phyloP scores from a whole-genome alignment of 2,113 vertebrate species.

The Ranitomeya imitator region DNA sequence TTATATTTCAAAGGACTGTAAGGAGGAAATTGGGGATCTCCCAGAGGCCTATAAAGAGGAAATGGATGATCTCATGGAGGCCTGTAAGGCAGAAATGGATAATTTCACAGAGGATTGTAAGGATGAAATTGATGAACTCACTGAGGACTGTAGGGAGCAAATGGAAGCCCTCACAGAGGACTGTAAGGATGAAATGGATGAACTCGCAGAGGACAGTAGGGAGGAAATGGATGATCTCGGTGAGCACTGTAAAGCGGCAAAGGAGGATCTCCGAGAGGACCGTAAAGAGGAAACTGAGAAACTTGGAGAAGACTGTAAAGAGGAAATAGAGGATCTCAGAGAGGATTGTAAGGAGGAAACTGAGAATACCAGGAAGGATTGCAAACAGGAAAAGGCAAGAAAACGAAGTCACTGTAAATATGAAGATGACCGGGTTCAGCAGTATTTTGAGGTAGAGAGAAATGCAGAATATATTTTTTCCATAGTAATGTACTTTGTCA shows the following conservation, averaged over 20 bases:
- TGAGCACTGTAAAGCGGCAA: neutral
- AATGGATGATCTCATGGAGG: neutral
- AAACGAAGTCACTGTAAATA: neutral
- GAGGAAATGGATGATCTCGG: neutral
- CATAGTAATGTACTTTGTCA: neutral
- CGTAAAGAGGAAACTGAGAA: no score
- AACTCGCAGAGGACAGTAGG: neutral
- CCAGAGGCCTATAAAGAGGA: neutral
- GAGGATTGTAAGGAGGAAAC: no score
- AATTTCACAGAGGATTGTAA: neutral
- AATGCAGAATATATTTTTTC: neutral
- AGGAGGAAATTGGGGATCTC: neutral
- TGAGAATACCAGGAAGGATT: neutral
- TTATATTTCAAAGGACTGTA: neutral
- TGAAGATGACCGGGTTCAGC: neutral
- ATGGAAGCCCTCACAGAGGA: neutral
- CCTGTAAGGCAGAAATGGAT: neutral
- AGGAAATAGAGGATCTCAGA: no score
- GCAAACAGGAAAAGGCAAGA: neutral
- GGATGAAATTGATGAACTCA: neutral
- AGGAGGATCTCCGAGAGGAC: no score
- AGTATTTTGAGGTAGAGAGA: slow-evolving; percentile 13
- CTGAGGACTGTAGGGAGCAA: slow-evolving; percentile 3
- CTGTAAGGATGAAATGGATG: neutral
- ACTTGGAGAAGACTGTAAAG: no score